These are phyloP conservation scores for Megaceryle alcyon DNA, from an alignment of 2,797 vertebrate species.

Conservation along the genomic window DNA sequence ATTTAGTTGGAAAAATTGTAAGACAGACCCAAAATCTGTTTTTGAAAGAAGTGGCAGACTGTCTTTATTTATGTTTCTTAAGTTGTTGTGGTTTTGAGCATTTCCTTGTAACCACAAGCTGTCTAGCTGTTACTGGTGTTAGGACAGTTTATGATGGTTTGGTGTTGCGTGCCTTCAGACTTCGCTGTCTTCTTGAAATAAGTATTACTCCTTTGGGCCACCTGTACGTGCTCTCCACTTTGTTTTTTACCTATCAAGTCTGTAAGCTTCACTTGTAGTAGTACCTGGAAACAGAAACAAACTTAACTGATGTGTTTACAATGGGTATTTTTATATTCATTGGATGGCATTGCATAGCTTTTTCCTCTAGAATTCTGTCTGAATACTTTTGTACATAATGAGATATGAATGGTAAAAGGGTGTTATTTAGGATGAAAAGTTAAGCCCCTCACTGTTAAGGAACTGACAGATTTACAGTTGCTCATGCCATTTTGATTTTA, in stretches of 20 bases:
- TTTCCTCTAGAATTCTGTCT: background rate
- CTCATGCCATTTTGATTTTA: background rate
- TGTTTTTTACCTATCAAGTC: background rate
- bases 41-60: background rate
- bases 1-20: background rate
- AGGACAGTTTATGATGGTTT: background rate
- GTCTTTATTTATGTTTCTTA: background rate
- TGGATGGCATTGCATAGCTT: background rate
- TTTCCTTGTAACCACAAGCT: background rate
- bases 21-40: background rate
- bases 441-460: background rate
- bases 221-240: background rate
- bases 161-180: background rate
- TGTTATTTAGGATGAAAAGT: constrained; percentile 28
- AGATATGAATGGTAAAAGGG: background rate
- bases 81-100: background rate
- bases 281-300: background rate
- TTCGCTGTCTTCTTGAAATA: background rate
- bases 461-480: constrained; percentile 48
- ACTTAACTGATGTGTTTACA: background rate
- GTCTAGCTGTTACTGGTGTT: background rate
- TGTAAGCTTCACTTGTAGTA: background rate
- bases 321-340: background rate
- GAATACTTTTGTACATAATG: background rate
- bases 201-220: background rate